Base-by-base conservation (phyloP, 2,797 vertebrate species). In the Cossypha heuglini region DNA sequence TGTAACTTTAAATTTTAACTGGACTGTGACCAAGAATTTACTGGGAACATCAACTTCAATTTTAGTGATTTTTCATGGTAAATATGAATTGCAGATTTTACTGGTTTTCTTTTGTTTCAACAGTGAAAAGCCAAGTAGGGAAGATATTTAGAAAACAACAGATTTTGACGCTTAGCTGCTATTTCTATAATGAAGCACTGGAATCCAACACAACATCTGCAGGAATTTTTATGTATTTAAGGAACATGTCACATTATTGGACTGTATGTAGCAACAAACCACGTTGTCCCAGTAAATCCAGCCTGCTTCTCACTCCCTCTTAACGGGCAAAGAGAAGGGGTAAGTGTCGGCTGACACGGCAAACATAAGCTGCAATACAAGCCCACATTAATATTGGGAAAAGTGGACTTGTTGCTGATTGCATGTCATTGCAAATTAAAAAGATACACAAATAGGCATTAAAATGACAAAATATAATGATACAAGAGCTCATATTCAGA, bases 1-100 rank as follows among this genome's bases (percentile, higher is more conserved):
- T 95, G 90, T 94, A 97, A 97, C 97, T 97, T 97, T 96, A 97
- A 95, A 97, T 96, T 97, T 98, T 93, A 97, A 96, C 96, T 86
- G 88, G 95, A 96, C 94, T 93, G 84, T n/a, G 91, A 95, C 91
- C 96, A 90, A 94, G 96, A 97, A 97, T 96, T 96, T 96, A 96
- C 94, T 97, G 96, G 95, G 97, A 95, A 95, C 84, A 94, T 95
- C 94, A 74, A 37, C 93, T 97, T 95, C 93, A 79, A 93, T 97
- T 97, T 96, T 49, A 91, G 89, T 84, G 96, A 93, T 96, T 97
- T 97, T 97, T 95, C 80, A 77, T 22, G 87, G 96, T 94, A 96
- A 97, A 96, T 88, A 94, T 2, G 86, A 96, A 93, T 93, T 48
- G 58, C 61, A 80, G 86, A 68, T 87, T 85, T 82, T 73, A 76